A percentile compares a stretch with the other conserved stretches of the same genome.
Conservation (phyloP, 1,140 invertebrate species). For the Steinernema feltiae region DNA sequence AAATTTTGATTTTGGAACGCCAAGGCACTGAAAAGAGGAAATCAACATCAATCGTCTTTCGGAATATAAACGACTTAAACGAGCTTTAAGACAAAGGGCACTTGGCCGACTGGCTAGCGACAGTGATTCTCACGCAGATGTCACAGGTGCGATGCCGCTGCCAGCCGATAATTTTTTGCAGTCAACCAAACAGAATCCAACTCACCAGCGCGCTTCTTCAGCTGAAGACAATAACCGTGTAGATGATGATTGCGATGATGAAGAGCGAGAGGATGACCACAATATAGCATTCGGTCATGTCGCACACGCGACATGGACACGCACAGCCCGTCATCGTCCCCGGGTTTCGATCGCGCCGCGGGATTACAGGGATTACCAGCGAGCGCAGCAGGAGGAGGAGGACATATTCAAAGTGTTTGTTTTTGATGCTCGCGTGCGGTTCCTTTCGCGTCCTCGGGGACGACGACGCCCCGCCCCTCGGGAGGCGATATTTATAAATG, state of each 20-base stretch:
- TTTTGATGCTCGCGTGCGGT: background rate
- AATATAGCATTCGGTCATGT: constrained; percentile 10
- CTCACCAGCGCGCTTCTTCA: constrained; percentile 3
- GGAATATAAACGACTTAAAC: too few species aligned
- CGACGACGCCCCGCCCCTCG: background rate
- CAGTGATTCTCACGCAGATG: background rate
- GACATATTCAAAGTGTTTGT: background rate
- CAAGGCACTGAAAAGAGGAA: too few species aligned
- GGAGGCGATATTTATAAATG: background rate
- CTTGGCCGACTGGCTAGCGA: too few species aligned
- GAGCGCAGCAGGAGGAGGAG: too few species aligned
- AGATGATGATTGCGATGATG: background rate
- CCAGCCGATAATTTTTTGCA: background rate
- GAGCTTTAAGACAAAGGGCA: too few species aligned
- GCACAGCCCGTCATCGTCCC: background rate
- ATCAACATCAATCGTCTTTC: too few species aligned
- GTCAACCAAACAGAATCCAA: background rate
- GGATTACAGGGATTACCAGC: background rate
- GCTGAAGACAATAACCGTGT: background rate
- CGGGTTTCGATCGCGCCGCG: background rate
- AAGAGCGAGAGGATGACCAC: background rate
- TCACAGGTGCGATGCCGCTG: background rate
- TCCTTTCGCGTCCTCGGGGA: background rate
- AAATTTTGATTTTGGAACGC: too few species aligned
- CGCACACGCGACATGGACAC: background rate